Percentiles rank a stretch among this genome's conserved stretches.
Conservation (phyloP, 2,888 invertebrate genomes). For the Cheilosia vernalis region DNA sequence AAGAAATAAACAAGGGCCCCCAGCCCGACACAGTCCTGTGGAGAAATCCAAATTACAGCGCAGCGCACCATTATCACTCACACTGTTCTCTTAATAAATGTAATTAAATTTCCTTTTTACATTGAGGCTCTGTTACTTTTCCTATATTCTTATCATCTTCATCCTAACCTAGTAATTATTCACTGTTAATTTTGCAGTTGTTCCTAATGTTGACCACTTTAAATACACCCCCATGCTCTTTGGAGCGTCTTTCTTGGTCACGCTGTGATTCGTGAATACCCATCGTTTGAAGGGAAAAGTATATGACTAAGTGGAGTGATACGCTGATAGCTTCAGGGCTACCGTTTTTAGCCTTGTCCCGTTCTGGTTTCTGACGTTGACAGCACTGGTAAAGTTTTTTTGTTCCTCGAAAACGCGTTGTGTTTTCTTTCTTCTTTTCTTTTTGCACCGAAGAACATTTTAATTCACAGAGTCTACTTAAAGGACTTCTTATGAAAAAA, state of each 20-base stretch:
- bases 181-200: slow-evolving; percentile 22
- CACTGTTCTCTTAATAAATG: slow-evolving; percentile 35
- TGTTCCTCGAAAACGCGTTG: slow-evolving; percentile 2
- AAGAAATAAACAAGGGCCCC: too few species aligned
- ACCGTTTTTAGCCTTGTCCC: neutral
- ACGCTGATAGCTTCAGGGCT: slow-evolving; percentile 5
- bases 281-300: slow-evolving; percentile 14
- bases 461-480: slow-evolving; percentile 45
- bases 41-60: neutral
- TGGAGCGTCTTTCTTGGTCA: neutral
- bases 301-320: slow-evolving; percentile 10
- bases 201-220: slow-evolving; percentile 20
- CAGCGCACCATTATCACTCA: neutral
- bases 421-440: neutral
- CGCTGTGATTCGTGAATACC: neutral
- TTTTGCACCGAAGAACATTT: slow-evolving; percentile 25
- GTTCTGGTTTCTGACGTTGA: slow-evolving; percentile 3
- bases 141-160: slow-evolving; percentile 33
- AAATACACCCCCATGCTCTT: neutral
- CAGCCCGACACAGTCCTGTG: too few species aligned
- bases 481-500: slow-evolving; percentile 10
- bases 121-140: slow-evolving; percentile 1
- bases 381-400: slow-evolving; percentile 2
- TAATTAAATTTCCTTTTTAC: slow-evolving; percentile 57
- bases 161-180: slow-evolving; percentile 39